Base-by-base conservation (phyloP, 2,888 invertebrate species). In the Drosophila barbarae region DNA sequence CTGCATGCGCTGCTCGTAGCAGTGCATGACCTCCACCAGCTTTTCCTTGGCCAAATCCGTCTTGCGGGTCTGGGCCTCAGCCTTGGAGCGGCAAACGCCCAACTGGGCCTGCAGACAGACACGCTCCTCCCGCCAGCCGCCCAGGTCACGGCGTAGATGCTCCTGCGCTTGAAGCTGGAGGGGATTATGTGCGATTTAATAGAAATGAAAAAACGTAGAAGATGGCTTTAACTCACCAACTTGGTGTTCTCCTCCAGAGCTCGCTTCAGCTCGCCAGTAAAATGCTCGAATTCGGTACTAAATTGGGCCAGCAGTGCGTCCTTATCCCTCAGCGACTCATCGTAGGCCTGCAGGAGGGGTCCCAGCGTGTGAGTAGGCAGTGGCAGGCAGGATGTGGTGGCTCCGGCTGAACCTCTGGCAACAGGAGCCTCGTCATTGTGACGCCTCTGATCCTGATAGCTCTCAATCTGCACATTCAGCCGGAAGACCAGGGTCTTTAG, bases 401-500 rank as follows among this genome's bases (percentile, higher is more conserved):
- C 23, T n/a, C 42, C 36, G 2, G 21, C 34, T 5, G 57, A 15
- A 12, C 34, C 60, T 5, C 51, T 51, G 0, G 30, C n/a, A 0
- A 59, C 8, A 0, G 39, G 12, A 4, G 56, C 55, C 36, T 59
- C 85, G 30, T 69, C 87, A 77, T 56, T 74, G 61, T 52, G 36
- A 8, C 78, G 44, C 21, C 73, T 49, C 0, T 94, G 93, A 76
- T 95, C 94, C 88, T 95, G 95, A 84, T 95, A 95, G 2, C 93
- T 90, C 67, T 95, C 94, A 26, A 96, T 89, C 78, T 95, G 95
- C 1, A 94, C 92, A 86, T 95, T 95, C 26, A 95, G 86, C 54
- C 94, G 93, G 80, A 94, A 95, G 6, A 95, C 92, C 0, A 95
- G 92, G 73, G 93, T 94, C 88, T 96, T 95, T 64, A 95, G 89